Evolutionary conservation across 2,797 vertebrate genomes (phyloP).

Genomic region (Agapornis canus): DNA sequence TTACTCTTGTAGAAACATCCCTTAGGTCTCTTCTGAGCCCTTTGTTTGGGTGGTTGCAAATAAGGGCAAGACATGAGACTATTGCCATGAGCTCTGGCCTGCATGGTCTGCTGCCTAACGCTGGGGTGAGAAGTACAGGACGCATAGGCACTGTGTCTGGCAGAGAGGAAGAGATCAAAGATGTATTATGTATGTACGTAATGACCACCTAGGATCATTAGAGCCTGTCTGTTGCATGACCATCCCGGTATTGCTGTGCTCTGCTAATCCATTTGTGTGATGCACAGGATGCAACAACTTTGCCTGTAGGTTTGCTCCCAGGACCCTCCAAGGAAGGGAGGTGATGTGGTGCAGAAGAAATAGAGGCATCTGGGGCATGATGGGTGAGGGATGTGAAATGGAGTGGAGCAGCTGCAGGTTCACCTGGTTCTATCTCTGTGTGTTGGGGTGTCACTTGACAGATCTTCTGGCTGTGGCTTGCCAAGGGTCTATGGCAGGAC

Average conservation of each 20-base stretch:
- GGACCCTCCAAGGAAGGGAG: background rate
- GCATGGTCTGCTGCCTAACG: background rate
- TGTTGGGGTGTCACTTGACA: background rate
- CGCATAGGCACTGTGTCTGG: background rate
- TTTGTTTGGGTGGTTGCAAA: background rate
- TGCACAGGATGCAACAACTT: background rate
- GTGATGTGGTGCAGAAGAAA: background rate
- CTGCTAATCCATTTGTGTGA: background rate
- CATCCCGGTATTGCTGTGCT: background rate
- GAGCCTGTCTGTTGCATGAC: background rate
- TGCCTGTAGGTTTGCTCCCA: background rate
- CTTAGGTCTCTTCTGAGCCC: background rate
- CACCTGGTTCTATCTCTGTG: background rate
- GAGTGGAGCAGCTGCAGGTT: background rate
- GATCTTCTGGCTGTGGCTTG: background rate
- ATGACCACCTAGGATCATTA: background rate
- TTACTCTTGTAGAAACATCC: background rate
- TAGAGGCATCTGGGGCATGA: background rate
- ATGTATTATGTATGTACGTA: background rate
- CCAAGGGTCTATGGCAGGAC: background rate
- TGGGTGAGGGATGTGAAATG: background rate
- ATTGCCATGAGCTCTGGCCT: background rate
- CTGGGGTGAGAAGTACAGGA: background rate
- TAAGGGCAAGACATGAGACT: background rate
- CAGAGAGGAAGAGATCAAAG: background rate